Percentiles rank a stretch among this genome's conserved stretches.
phyloP scores from a whole-genome alignment of 2,888 invertebrate species.

The Octonoba sinensis region DNA sequence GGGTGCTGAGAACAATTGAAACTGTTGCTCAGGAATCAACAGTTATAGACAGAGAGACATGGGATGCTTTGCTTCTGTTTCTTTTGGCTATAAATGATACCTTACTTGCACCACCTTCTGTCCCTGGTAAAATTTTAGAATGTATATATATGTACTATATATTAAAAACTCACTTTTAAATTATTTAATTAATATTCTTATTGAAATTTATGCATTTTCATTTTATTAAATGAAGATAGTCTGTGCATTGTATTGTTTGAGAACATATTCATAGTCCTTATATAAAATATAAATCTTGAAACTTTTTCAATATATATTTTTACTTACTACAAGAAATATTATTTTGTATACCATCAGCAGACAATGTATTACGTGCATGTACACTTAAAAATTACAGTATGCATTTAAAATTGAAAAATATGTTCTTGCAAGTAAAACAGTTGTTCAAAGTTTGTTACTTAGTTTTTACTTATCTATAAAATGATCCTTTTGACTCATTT shows the following conservation, averaged over 20 bases:
- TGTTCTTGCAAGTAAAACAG: too few relatives aligned
- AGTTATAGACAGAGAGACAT: slow-evolving; percentile 85
- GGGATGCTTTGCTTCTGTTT: slow-evolving; percentile 90
- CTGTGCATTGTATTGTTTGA: not conserved
- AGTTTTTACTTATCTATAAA: too few relatives aligned
- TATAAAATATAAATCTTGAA: too few relatives aligned
- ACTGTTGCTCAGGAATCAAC: slow-evolving; percentile 83
- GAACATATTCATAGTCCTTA: too few relatives aligned
- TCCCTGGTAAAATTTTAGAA: slow-evolving; percentile 76
- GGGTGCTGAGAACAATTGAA: slow-evolving; percentile 87
- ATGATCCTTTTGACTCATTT: too few relatives aligned
- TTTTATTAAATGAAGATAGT: not conserved
- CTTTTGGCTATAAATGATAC: slow-evolving; percentile 92
- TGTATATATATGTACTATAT: not conserved
- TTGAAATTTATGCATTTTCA: not conserved
- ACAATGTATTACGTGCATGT: too few relatives aligned
- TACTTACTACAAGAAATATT: too few relatives aligned
- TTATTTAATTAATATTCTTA: not conserved
- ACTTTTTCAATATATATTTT: too few relatives aligned
- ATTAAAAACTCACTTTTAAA: not conserved
- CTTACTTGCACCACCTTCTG: slow-evolving; percentile 89
- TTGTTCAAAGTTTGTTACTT: too few relatives aligned
- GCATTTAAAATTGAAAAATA: too few relatives aligned
- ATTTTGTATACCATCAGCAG: too few relatives aligned
- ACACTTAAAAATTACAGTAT: too few relatives aligned